phyloP scores from a whole-genome alignment of 2,113 vertebrate species.

The Saguinus midas region DNA sequence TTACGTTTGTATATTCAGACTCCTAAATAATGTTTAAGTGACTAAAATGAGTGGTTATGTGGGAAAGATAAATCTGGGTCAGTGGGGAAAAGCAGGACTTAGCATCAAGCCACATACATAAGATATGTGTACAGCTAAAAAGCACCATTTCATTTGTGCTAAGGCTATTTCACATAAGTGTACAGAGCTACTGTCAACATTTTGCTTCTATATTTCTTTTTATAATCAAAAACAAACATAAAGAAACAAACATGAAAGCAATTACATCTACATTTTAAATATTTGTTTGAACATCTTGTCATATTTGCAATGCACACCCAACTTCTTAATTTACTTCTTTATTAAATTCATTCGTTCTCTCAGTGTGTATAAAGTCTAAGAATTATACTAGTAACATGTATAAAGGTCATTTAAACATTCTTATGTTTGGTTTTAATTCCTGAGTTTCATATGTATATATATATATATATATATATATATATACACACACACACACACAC shows the following conservation, averaged over 20 bases:
- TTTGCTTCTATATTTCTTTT: slow-evolving; percentile 7
- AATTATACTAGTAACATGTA: not conserved
- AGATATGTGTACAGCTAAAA: slow-evolving; percentile 58
- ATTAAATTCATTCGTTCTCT: slow-evolving; percentile 7
- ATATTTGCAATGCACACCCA: not conserved
- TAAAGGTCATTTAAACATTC: not conserved
- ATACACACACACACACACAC: too few relatives aligned
- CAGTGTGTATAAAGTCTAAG: not conserved
- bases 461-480: not conserved
- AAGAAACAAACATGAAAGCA: slow-evolving; percentile 43
- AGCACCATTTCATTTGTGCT: not conserved
- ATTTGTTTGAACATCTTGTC: slow-evolving; percentile 28
- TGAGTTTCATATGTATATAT: not conserved
- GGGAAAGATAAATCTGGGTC: not conserved
- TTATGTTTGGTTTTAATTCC: not conserved
- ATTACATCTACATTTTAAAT: slow-evolving; percentile 21
- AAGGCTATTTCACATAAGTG: not conserved
- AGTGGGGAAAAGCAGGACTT: not conserved
- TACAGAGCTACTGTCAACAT: not conserved
- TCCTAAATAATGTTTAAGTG: not conserved
- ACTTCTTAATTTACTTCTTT: slow-evolving; percentile 6
- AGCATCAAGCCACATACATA: not conserved
- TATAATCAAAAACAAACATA: slow-evolving; percentile 69
- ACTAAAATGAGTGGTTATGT: not conserved
- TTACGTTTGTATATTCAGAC: not conserved